Evolutionary conservation across 1,140 invertebrate genomes (phyloP).

Genomic region (Drosophila pseudoananassae): DNA sequence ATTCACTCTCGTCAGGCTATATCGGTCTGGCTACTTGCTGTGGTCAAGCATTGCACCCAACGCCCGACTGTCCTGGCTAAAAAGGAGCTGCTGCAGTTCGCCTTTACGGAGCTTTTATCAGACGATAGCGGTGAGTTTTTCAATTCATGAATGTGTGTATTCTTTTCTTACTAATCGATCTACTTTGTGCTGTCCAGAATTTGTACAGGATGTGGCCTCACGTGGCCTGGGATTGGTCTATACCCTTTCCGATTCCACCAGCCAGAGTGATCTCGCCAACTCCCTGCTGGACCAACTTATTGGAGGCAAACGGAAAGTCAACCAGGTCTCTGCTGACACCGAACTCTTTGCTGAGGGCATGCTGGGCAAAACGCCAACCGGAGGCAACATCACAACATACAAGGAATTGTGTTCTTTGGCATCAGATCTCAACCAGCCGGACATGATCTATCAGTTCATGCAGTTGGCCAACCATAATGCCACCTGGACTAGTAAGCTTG

Average conservation of each 20-base stretch:
- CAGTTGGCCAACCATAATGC: conserved; percentile 97
- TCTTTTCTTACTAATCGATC: neutral
- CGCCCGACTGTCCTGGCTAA: conserved; percentile 88
- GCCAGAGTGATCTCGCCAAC: conserved; percentile 89
- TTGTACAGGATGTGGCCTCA: conserved; percentile 96
- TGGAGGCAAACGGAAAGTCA: conserved; percentile 90
- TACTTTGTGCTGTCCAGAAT: conserved; percentile 85
- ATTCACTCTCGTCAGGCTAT: conserved; percentile 92
- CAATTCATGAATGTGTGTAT: too few species aligned
- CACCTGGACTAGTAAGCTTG: conserved; percentile 96
- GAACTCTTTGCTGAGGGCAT: conserved; percentile 95
- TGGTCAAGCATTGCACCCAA: conserved; percentile 92
- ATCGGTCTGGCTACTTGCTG: conserved; percentile 91
- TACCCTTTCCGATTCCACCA: conserved; percentile 89
- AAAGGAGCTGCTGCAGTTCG: conserved; percentile 90
- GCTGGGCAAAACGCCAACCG: conserved; percentile 92
- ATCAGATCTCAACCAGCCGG: conserved; percentile 96
- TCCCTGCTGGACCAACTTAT: conserved; percentile 92
- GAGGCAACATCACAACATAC: conserved; percentile 94
- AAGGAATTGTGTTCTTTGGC: conserved; percentile 97
- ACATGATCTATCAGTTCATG: conserved; percentile 98
- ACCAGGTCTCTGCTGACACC: conserved; percentile 91
- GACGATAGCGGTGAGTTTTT: conserved; percentile 93
- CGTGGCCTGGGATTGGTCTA: conserved; percentile 96
- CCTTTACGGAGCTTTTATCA: conserved; percentile 94